Conservation (phyloP, 1,140 invertebrate genomes). For the Drosophila bifasciata region DNA sequence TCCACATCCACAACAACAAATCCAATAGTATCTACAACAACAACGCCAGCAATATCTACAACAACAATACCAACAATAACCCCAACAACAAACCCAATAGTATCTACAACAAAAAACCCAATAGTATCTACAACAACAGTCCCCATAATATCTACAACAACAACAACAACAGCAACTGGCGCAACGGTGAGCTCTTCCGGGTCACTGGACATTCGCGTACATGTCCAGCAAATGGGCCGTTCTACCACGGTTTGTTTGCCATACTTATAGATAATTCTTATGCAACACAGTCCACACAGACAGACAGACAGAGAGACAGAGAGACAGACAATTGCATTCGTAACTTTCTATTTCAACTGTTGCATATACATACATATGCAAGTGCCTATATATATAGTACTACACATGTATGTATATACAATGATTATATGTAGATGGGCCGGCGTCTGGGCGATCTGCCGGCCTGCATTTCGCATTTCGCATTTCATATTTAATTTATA, state of each 20-base stretch:
- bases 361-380: too few relatives aligned
- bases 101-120: slow-evolving; percentile 39
- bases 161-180: slow-evolving; percentile 4
- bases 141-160: slow-evolving; percentile 14
- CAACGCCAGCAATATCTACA: slow-evolving; percentile 19
- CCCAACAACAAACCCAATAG: too few relatives aligned
- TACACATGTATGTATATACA: too few relatives aligned
- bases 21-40: slow-evolving; percentile 20
- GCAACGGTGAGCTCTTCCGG: slow-evolving; percentile 53
- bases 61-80: slow-evolving; percentile 6
- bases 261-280: slow-evolving; percentile 35
- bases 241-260: slow-evolving; percentile 64
- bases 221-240: slow-evolving; percentile 36
- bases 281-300: slow-evolving; percentile 32
- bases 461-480: slow-evolving; percentile 50
- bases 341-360: slow-evolving; percentile 61
- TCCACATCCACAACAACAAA: slow-evolving; percentile 47
- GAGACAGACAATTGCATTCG: slow-evolving; percentile 34
- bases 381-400: too few relatives aligned
- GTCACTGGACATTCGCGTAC: slow-evolving; percentile 42
- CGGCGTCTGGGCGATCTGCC: slow-evolving; percentile 39
- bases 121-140: slow-evolving; percentile 23
- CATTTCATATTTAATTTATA: slow-evolving; percentile 38
- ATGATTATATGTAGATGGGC: not conserved
- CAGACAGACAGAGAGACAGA: too few relatives aligned